phyloP scores from a whole-genome alignment of 2,113 vertebrate genomes.

The Ascaphus truei region DNA sequence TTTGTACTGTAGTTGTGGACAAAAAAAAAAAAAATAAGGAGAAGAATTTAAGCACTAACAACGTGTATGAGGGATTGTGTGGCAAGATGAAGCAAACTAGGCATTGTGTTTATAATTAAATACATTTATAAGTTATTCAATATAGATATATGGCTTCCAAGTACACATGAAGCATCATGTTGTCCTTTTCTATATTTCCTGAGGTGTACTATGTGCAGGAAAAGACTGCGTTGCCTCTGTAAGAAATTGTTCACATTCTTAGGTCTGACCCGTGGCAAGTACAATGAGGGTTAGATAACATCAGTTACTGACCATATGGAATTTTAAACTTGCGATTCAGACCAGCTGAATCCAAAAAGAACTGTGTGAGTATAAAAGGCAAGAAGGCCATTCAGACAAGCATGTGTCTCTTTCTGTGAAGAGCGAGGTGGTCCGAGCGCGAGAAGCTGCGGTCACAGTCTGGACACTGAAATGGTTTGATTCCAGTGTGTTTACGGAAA shows the following conservation, averaged over 20 bases:
- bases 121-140: slow-evolving; percentile 61
- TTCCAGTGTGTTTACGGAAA: slow-evolving; percentile 96
- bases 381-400: slow-evolving; percentile 66
- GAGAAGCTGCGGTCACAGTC: slow-evolving; percentile 98
- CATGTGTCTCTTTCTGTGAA: slow-evolving; percentile 97
- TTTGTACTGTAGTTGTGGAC: slow-evolving; percentile 20
- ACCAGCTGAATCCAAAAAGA: slow-evolving; percentile 70
- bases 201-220: slow-evolving; percentile 55
- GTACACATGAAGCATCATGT: slow-evolving; percentile 56
- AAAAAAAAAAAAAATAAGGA: not conserved
- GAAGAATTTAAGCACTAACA: slow-evolving; percentile 6
- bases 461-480: slow-evolving; percentile 96
- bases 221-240: slow-evolving; percentile 67
- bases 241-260: slow-evolving; percentile 79
- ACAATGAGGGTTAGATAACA: slow-evolving; percentile 57
- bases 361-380: slow-evolving; percentile 26
- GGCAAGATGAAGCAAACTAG: slow-evolving; percentile 65
- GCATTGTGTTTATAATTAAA: slow-evolving; percentile 48
- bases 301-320: slow-evolving; percentile 68
- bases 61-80: slow-evolving; percentile 47
- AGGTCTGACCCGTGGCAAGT: slow-evolving; percentile 76
- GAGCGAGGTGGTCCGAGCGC: slow-evolving; percentile 91
- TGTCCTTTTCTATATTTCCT: slow-evolving; percentile 60
- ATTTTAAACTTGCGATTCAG: slow-evolving; percentile 68
- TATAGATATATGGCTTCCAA: slow-evolving; percentile 44